phyloP scores from a whole-genome alignment of 2,888 invertebrate genomes.

The Hetaerina titia region DNA sequence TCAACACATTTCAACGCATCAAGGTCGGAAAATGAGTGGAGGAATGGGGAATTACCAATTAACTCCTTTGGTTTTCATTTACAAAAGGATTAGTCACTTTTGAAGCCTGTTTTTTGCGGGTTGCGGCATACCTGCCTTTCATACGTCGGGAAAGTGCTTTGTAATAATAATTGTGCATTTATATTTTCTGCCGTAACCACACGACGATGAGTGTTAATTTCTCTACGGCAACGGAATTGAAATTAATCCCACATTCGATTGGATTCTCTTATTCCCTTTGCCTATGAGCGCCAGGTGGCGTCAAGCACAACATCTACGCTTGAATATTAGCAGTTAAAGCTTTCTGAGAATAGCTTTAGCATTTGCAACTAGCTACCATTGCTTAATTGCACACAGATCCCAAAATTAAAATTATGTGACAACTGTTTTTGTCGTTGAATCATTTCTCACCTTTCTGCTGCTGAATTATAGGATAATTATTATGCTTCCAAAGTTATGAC shows the following conservation, averaged over 20 bases:
- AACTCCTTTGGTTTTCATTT: conserved; percentile 48
- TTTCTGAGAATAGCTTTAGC: not conserved
- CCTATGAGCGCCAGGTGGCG: not conserved
- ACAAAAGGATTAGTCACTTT: conserved; percentile 29
- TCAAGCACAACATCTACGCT: not conserved
- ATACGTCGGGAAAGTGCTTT: conserved; percentile 43
- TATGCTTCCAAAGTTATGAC: too few species aligned
- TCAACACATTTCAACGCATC: conserved; percentile 33
- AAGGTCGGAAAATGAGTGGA: conserved; percentile 36
- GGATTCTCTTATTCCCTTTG: not conserved
- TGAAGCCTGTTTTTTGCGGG: not conserved
- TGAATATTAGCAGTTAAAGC: conserved; percentile 26
- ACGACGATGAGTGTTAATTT: conserved; percentile 45
- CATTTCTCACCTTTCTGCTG: not conserved
- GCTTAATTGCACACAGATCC: not conserved
- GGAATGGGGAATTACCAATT: conserved; percentile 54
- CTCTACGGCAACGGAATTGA: conserved; percentile 25
- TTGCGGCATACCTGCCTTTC: not conserved
- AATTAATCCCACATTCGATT: conserved; percentile 31
- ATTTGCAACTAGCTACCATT: not conserved
- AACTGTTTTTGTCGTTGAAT: not conserved
- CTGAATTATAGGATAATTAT: not conserved
- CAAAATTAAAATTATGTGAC: too few species aligned
- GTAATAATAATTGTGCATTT: conserved; percentile 54
- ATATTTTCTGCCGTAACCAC: conserved; percentile 33